Percentiles rank a stretch among this genome's conserved stretches.
Conservation (phyloP, 2,113 vertebrate species). For the Rutilus rutilus region DNA sequence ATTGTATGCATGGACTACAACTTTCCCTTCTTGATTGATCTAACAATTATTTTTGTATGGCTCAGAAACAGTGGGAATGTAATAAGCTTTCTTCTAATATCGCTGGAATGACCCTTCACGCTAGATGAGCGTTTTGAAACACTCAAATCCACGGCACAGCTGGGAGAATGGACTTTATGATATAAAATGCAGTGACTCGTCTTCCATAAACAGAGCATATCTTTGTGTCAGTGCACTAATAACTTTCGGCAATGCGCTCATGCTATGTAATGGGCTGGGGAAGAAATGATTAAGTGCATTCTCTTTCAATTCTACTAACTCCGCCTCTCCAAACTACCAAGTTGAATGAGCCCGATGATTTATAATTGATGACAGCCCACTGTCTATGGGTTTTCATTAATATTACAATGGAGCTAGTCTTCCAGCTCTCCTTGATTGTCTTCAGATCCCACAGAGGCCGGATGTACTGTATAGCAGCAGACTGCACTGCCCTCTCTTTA, state of each 20-base stretch:
- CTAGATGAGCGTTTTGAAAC: slow-evolving; percentile 28
- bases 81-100: slow-evolving; percentile 30
- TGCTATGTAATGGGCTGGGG: slow-evolving; percentile 41
- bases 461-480: not conserved
- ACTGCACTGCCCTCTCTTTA: slow-evolving; percentile 3
- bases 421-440: slow-evolving; percentile 55
- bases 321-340: slow-evolving; percentile 35
- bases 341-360: slow-evolving; percentile 36
- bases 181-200: slow-evolving; percentile 34
- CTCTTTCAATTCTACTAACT: slow-evolving; percentile 38
- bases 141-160: not conserved
- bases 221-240: slow-evolving; percentile 44
- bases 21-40: slow-evolving; percentile 25
- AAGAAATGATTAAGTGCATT: slow-evolving; percentile 40
- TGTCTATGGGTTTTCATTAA: slow-evolving; percentile 60
- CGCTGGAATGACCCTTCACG: not conserved
- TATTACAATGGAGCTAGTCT: slow-evolving; percentile 61
- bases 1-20: slow-evolving; percentile 15
- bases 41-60: slow-evolving; percentile 35
- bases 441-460: slow-evolving; percentile 49
- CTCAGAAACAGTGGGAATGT: slow-evolving; percentile 33
- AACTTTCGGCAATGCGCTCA: slow-evolving; percentile 25
- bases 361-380: slow-evolving; percentile 59
- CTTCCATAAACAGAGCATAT: slow-evolving; percentile 39
- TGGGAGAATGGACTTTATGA: not conserved